Conservation (phyloP, 2,113 vertebrate species). For the Sturnira hondurensis region DNA sequence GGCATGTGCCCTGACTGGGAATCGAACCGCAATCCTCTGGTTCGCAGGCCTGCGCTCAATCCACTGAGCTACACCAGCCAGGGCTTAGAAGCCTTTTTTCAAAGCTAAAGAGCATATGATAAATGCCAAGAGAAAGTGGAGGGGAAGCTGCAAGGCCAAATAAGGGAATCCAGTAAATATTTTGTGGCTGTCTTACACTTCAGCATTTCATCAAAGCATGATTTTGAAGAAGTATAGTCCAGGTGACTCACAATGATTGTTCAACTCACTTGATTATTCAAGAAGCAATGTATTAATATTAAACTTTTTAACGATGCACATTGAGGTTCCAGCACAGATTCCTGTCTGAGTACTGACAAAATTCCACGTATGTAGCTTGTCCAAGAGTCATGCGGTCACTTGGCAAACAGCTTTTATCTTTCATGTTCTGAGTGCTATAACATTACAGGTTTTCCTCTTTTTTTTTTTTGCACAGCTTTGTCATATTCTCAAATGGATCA, state of each 20-base stretch:
- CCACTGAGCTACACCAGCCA: no score
- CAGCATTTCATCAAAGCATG: background rate
- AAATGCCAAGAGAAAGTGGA: background rate
- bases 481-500: background rate
- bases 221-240: background rate
- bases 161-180: background rate
- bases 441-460: background rate
- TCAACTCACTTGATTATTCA: background rate
- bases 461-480: background rate
- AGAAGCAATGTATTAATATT: background rate
- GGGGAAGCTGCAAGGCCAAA: background rate
- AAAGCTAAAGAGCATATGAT: background rate
- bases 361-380: background rate
- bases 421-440: background rate
- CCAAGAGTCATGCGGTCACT: background rate
- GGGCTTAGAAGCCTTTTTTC: background rate
- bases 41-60: no score
- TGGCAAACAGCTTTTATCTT: background rate
- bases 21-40: no score
- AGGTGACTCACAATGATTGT: background rate
- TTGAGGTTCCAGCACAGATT: background rate
- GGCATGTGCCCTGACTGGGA: no score
- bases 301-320: background rate
- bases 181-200: background rate
- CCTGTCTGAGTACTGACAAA: background rate